Base-by-base conservation (phyloP, 2,888 invertebrate species). In the Melangyna quadrimaculata region DNA sequence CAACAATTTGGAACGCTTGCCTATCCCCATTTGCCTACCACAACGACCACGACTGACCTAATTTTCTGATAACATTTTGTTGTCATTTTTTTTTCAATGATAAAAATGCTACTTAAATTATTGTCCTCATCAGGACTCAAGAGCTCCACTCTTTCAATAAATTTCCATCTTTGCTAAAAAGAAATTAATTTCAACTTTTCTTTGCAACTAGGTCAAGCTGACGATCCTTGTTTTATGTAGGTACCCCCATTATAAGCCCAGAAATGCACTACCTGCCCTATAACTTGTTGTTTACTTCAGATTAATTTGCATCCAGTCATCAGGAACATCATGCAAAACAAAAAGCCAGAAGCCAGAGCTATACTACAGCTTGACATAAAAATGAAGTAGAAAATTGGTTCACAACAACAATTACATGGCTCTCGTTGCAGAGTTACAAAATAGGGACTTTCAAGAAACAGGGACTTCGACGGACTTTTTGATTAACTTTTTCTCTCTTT, bases 401-500 rank as follows among this genome's bases (percentile, higher is more conserved):
- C 65, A 51, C 53, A 53, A 71, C 67, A 53, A 43, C 75, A 75
- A 63, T 63, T 32, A 70, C 22, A 51, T 51, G 51, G 45, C n/a
- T 48, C 51, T 2, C 1, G 24, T 6, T 12, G 3, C 22, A 71
- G 65, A 59, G 24, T 71, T 59, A 67, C 45, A 37, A 53, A 37
- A 61, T 24, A 67, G 27, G 67, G 17, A 59, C 43, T 55, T 29
- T 45, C 63, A 10, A 69, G 35, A 59, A 37, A 29, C 57, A 59
- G 59, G 59, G 59, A 67, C 71, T 77, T 67, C 35, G 67, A 81
- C 67, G 77, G 71, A 81, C 81, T 67, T 72, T 77, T 72, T 81
- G 81, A 81, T 81, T 81, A 81, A 81, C 81, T 59, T 77, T 71
- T 81, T 63, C 19, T 48, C n/a, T n/a, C n/a, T n/a, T n/a, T n/a